Evolutionary conservation across 30 jellyfish, hydroid and myxozoan species (phyloP), one percentile per base, ranked within the genome.

Genomic region (Mastigias papua): DNA sequence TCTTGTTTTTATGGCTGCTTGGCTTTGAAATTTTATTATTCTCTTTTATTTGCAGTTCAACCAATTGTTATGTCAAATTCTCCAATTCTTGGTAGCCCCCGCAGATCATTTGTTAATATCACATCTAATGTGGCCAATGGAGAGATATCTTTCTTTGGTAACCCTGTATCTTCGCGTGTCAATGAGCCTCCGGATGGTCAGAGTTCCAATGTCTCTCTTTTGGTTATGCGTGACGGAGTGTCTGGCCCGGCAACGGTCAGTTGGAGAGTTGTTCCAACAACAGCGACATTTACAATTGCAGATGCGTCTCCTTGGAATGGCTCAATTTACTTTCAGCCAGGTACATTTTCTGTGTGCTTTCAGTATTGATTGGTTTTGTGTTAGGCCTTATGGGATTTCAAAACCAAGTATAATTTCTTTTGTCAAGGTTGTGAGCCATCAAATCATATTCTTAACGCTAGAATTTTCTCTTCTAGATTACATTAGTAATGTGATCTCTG

Each of bases 171-270:
- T 29, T 4, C 80, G 61, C 37, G 17, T 7, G 93, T 95, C 46
- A 32, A 72, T 66, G 99, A 95, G 69, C 98, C 96, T 4, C 30
- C 8, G 19, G 80, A 25, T 22, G 86, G 87, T 28, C 76, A 31
- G 69, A 25, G 32, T 6, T 13, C 42, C 27, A 76, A 49, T 23
- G 65, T 95, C 0, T 34, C 81, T 28, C 54, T 95, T 46, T 58
- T 71, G 50, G 58, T 95, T 1, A 95, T 95, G 97, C 82, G 99
- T 62, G 99, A 95, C 86, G 99, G 99, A 6, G 91, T 97, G 9
- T 80, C 94, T 48, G 73, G 75, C 21, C 81, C 82, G 3, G 96
- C 98, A n/a, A 71, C 93, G 1, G 96, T 95, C 19, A n/a, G 42
- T 33, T 95, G 99, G 99, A 80, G 86, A 37, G 35, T 89, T 28